Base-by-base conservation (phyloP, 1,140 invertebrate species). In the Wasmannia auropunctata region DNA sequence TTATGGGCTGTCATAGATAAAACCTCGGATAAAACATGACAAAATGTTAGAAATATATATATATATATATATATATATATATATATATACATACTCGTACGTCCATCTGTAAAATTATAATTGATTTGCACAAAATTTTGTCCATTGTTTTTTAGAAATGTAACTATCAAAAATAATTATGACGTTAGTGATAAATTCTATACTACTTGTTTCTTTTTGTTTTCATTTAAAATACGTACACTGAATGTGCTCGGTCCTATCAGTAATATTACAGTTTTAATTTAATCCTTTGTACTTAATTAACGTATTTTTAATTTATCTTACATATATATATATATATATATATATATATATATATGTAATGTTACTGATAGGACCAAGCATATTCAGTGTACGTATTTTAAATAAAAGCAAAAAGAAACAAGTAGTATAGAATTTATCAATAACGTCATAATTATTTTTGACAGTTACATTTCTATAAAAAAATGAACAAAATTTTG, bases 41-140 rank as follows among this genome's bases (percentile, higher is more conserved):
- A 7, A 19, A n/a, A 43, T 40, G 14, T 28, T 46, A 2, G 40
- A 56, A 43, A 67, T 11, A 58, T 31, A 40, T 19, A 67, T n/a
- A n/a, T n/a, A n/a, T n/a, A n/a, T n/a, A n/a, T n/a, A n/a, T n/a
- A n/a, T n/a, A n/a, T n/a, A n/a, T n/a, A n/a, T n/a, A n/a, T n/a
- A n/a, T n/a, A n/a, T n/a, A n/a, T n/a, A n/a, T n/a, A n/a, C n/a
- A n/a, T n/a, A n/a, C n/a, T n/a, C n/a, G n/a, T n/a, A n/a, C n/a
- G n/a, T n/a, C n/a, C 40, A 34, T 11, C 10, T n/a, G n/a, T 37
- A 16, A 79, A 77, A 8, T 65, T 79, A 22, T 34, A 79, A 65
- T 31, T 25, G 1, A 31, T 37, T 65, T 1, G 16, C 43, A 63
- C 1, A 54, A 43, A 31, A 37, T 65, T 40, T 51, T 2, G 2